Conservation (phyloP, 2,888 invertebrate species). For the Galeruca laticollis region DNA sequence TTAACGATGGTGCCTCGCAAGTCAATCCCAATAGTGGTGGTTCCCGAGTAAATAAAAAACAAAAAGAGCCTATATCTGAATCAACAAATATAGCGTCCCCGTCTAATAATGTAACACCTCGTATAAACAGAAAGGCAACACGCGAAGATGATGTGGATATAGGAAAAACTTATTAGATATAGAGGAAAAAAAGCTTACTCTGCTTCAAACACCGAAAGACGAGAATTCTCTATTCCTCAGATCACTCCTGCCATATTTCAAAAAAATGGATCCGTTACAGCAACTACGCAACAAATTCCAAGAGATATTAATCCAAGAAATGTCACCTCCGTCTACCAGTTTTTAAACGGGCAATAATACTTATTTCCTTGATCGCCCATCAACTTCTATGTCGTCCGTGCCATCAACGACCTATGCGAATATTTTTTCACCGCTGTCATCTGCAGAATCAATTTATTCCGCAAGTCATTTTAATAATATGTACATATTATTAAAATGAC, state of each 20-base stretch:
- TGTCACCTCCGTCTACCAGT: conserved; percentile 12
- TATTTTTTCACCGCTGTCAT: neutral
- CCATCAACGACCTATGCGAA: neutral
- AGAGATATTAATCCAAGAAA: conserved; percentile 17
- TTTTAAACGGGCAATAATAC: neutral
- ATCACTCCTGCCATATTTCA: conserved; percentile 20
- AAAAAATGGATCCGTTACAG: conserved; percentile 19
- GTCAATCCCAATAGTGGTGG: neutral
- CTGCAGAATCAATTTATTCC: neutral
- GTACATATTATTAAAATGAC: neutral
- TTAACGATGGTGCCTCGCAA: neutral
- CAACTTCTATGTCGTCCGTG: neutral
- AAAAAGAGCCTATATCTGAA: neutral
- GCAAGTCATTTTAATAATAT: neutral
- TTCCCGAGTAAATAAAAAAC: neutral
- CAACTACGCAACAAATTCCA: conserved; percentile 23
- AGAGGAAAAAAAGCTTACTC: conserved; percentile 16
- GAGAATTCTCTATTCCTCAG: conserved; percentile 18
- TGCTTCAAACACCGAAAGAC: conserved; percentile 14
- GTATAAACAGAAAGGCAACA: neutral
- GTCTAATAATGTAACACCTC: neutral
- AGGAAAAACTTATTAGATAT: conserved; percentile 17
- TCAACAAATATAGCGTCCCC: neutral
- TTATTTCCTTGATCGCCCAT: neutral
- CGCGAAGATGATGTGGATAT: neutral